Percentiles rank a stretch among this genome's conserved stretches.
Evolutionary conservation across 2,797 vertebrate genomes (phyloP).

Genomic region (Phrynocephalus vlangalii): DNA sequence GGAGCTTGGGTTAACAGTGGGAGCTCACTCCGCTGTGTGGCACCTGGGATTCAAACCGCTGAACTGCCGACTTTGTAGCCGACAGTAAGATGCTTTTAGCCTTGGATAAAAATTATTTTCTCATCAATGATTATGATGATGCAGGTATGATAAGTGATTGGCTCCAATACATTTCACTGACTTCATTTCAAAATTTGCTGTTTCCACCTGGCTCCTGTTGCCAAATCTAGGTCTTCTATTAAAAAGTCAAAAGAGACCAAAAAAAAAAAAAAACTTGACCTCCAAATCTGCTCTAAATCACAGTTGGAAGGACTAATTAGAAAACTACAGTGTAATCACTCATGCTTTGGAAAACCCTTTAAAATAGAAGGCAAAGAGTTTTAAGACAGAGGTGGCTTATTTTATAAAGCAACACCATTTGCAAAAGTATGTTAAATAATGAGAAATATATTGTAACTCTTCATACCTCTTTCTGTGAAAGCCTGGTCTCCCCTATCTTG

Average conservation of each 20-base stretch:
- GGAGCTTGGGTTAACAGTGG: too few relatives aligned
- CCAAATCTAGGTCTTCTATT: background rate
- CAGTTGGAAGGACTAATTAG: background rate
- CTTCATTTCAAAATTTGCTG: background rate
- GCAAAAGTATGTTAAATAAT: background rate
- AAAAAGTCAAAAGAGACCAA: background rate
- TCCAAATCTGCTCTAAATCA: background rate
- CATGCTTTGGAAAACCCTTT: too few relatives aligned
- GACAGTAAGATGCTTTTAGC: background rate
- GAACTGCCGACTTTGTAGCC: too few relatives aligned
- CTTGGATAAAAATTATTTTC: background rate
- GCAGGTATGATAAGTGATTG: background rate
- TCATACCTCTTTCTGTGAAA: constrained; percentile 95
- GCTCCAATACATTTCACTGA: background rate
- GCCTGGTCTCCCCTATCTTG: constrained; percentile 98
- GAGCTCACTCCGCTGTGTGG: too few relatives aligned
- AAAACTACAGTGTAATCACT: too few relatives aligned
- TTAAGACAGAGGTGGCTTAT: background rate
- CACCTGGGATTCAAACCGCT: too few relatives aligned
- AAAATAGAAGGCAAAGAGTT: background rate
- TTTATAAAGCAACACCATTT: background rate
- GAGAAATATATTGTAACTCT: accelerated
- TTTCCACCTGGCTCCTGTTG: background rate
- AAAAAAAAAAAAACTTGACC: too few relatives aligned
- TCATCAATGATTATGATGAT: background rate